Evolutionary conservation across 2,888 invertebrate species (phyloP), one percentile per base, ranked within the genome.

Genomic region (Latheticus oryzae): DNA sequence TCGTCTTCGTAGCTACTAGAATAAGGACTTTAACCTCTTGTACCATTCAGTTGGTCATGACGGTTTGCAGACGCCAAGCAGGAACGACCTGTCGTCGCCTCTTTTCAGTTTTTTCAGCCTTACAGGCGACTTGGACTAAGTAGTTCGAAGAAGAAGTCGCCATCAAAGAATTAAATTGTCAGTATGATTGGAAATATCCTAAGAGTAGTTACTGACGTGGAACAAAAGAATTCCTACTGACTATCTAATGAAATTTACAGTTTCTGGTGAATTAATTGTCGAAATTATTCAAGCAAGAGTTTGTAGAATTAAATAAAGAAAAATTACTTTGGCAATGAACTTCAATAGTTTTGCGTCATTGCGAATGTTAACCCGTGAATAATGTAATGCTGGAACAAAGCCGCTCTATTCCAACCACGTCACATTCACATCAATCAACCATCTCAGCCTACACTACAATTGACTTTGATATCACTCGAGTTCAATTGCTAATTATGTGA

Each of bases 1-100:
- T 72, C 69, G 70, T 73, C 57, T 45, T 35, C 13, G 28, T 12
- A 55, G 50, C 73, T 74, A 73, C 73, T 76, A 75, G 75, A 75
- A 70, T 72, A 74, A 76, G 76, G 76, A 75, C 76, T 76, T 76
- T 76, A 76, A 76, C 76, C 76, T 76, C 74, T 5, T 37, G 47
- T 37, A 45, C 54, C 54, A 54, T 53, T 43, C 51, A 37, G 51
- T 51, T 51, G 26, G 51, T 42, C 52, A 52, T 52, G 52, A 23
- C 33, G 35, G 35, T 4, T 21, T 43, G 17, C 24, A 35, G 48
- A 47, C 45, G 32, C 11, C 21, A 21, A 7, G 35, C 37, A 48
- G 48, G 48, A 48, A 35, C 33, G 47, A 47, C 33, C 35, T 35
- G 45, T 48, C 48, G 48, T 9, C 48, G 35, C 26, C 28, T n/a